Conservation (phyloP, 1,140 invertebrate species). For the Drusus annulatus region DNA sequence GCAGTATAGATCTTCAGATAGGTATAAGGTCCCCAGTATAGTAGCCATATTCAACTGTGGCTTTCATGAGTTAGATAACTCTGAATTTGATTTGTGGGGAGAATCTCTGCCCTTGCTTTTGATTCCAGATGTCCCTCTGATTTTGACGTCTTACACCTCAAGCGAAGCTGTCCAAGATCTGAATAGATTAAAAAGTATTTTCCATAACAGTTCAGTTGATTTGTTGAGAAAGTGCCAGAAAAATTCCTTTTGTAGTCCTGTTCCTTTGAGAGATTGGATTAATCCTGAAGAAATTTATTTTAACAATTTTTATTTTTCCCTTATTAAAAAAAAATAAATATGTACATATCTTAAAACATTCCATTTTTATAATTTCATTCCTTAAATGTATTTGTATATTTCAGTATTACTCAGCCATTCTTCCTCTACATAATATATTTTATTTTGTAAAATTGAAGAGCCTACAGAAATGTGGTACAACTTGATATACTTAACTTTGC, state of each 20-base stretch:
- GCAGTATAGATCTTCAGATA: slow-evolving; percentile 51
- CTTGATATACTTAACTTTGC: too few species aligned
- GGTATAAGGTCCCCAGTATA: slow-evolving; percentile 59
- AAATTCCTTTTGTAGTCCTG: slow-evolving; percentile 42
- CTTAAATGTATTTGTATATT: too few species aligned
- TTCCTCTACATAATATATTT: too few species aligned
- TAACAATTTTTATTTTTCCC: slow-evolving; percentile 52
- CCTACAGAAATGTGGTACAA: too few species aligned
- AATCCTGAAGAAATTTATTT: slow-evolving; percentile 48
- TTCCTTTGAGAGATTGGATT: slow-evolving; percentile 54
- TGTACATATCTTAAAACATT: too few species aligned
- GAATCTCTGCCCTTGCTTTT: slow-evolving; percentile 59
- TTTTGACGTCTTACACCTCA: slow-evolving; percentile 63
- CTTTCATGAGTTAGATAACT: slow-evolving; percentile 60
- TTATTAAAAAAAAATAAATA: slow-evolving; percentile 10
- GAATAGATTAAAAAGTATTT: slow-evolving; percentile 28
- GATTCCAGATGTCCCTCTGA: slow-evolving; percentile 55
- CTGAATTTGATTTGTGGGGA: slow-evolving; percentile 60
- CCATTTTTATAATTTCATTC: too few species aligned
- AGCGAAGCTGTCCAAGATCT: slow-evolving; percentile 59
- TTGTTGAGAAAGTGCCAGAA: slow-evolving; percentile 38
- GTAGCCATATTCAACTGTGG: slow-evolving; percentile 64
- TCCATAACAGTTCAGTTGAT: slow-evolving; percentile 12
- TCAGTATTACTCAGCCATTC: too few species aligned
- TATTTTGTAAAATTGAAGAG: too few species aligned